Evolutionary conservation across 2,113 vertebrate species (phyloP).

Genomic region (Gila orcuttii): DNA sequence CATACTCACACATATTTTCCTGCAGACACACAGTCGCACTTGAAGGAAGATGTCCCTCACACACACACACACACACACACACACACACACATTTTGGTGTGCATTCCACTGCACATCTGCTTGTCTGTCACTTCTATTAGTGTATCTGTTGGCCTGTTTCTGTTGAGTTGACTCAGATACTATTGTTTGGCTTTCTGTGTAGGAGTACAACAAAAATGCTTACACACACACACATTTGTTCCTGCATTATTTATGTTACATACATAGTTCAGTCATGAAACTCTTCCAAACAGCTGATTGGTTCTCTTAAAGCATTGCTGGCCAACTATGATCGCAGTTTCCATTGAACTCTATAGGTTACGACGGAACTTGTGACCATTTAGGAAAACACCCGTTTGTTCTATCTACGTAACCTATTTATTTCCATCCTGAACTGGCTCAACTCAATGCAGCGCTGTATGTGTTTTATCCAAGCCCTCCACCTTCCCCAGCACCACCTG

Average conservation of each 20-base stretch:
- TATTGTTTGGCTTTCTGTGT: slow-evolving; percentile 27
- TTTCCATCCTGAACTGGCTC: no score
- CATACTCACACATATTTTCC: slow-evolving; percentile 6
- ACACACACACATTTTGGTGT: slow-evolving; percentile 1
- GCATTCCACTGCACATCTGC: slow-evolving; percentile 51
- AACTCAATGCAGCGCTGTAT: no score
- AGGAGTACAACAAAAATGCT: neutral
- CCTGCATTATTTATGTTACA: neutral
- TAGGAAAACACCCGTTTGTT: no score
- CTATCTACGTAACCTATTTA: no score
- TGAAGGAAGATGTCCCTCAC: neutral
- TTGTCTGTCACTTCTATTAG: slow-evolving; percentile 29
- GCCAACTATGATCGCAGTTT: no score
- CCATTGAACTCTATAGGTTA: no score
- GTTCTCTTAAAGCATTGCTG: no score
- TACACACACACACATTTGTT: neutral
- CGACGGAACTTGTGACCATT: no score
- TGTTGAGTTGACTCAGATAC: slow-evolving; percentile 12
- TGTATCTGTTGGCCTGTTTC: slow-evolving; percentile 24
- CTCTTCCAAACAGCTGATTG: no score
- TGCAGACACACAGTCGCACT: neutral
- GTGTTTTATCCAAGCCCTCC: no score
- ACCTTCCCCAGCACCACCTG: no score
- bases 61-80: slow-evolving; percentile 25
- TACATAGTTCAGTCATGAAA: neutral